A percentile compares a stretch with the other conserved stretches of the same genome.
phyloP scores from a whole-genome alignment of 1,140 invertebrate genomes.

The Neodiprion pinetum region DNA sequence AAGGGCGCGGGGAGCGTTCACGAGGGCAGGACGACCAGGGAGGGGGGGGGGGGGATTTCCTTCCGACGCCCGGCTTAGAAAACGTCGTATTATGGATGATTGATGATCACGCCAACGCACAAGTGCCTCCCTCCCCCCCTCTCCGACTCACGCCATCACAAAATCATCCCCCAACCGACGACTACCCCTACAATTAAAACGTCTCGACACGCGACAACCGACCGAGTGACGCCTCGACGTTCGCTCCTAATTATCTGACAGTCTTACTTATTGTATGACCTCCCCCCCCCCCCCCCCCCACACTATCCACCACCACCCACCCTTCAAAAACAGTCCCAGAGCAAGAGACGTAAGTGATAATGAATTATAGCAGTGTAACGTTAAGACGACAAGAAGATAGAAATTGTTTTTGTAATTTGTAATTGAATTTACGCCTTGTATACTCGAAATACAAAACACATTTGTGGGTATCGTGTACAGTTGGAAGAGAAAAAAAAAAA shows the following conservation, averaged over 20 bases:
- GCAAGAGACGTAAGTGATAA: too few relatives aligned
- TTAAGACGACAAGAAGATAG: not conserved
- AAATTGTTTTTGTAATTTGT: not conserved
- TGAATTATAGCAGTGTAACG: not conserved
- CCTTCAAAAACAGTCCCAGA: not conserved
- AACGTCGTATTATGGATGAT: conserved; percentile 5
- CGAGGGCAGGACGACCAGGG: not conserved
- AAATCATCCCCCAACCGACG: too few relatives aligned
- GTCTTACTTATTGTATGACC: not conserved
- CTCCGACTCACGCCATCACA: too few relatives aligned
- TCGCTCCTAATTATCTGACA: not conserved
- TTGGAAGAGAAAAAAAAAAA: too few relatives aligned
- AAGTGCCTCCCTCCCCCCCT: too few relatives aligned
- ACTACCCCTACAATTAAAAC: too few relatives aligned
- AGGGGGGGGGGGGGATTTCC: not conserved
- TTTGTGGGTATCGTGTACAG: too few relatives aligned
- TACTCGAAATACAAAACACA: too few relatives aligned
- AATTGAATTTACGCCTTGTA: too few relatives aligned
- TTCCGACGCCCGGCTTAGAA: not conserved
- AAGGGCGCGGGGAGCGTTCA: not conserved
- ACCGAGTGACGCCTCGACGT: not conserved
- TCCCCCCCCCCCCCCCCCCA: not conserved
- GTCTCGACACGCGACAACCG: not conserved
- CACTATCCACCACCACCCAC: not conserved
- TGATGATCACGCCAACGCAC: not conserved